Evolutionary conservation across 2,888 invertebrate genomes (phyloP), one percentile per base, ranked within the genome.

Genomic region (Brachyptera risi): DNA sequence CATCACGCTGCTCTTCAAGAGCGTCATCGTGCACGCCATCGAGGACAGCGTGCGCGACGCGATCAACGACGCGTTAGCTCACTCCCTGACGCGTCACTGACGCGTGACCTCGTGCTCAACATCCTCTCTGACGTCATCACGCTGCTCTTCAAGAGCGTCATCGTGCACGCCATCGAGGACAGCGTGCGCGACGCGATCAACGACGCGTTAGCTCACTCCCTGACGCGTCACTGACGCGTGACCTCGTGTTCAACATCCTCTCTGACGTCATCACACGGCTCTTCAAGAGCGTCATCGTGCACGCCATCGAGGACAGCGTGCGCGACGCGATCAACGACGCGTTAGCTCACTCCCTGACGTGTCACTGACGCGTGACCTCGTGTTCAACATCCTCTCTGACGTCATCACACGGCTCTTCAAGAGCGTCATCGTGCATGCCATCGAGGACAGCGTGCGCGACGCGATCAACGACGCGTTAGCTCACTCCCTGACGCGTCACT

Each of bases 171-270:
- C 50, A 47, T 61, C 17, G 57, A 56, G 24, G 49, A 19, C 3
- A 13, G 42, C 3, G 19, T 57, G 15, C 27, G 37, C 5, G 47
- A 47, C 19, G 47, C 61, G 11, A 26, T 61, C 15, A 50, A 49
- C 15, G 57, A 49, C 35, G 61, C 61, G 1, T 42, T 60, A 11
- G 56, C 60, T 24, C 51, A 60, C n/a, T n/a, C n/a, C n/a, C n/a
- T n/a, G n/a, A n/a, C n/a, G n/a, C n/a, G n/a, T n/a, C n/a, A n/a
- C n/a, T n/a, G n/a, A n/a, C n/a, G n/a, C n/a, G n/a, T n/a, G 61
- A 61, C 40, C 50, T 50, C 50, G 15, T 50, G 3, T 17, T 26
- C 9, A 38, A 61, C 49, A 40, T 49, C 15, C 13, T 61, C 9
- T 26, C 24, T 17, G 42, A 19, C 17, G 51, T 57, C 15, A 37